A percentile compares a stretch with the other conserved stretches of the same genome.
Conservation (phyloP, 1,140 invertebrate genomes). For the Penaeus japonicus region DNA sequence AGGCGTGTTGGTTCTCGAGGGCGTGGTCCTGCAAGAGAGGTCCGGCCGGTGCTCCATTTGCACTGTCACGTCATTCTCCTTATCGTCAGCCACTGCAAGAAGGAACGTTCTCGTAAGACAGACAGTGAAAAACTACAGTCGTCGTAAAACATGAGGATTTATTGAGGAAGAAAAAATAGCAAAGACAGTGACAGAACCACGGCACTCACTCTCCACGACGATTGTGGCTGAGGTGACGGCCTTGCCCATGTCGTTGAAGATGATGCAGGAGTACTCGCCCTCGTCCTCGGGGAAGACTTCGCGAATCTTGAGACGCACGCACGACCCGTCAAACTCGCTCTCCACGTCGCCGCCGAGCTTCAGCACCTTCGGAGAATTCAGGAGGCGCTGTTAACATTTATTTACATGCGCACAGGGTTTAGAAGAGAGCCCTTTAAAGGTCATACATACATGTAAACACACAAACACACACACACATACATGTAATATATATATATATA, state of each 20-base stretch:
- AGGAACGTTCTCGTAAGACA: neutral
- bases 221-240: slow-evolving; percentile 80
- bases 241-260: slow-evolving; percentile 81
- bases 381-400: no score
- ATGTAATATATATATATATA: no score
- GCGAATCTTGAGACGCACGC: slow-evolving; percentile 75
- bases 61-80: slow-evolving; percentile 76
- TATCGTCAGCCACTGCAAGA: slow-evolving; percentile 78
- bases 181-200: neutral
- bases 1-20: slow-evolving; percentile 76
- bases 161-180: no score
- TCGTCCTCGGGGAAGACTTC: slow-evolving; percentile 86
- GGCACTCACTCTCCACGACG: slow-evolving; percentile 77
- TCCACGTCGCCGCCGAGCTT: slow-evolving; percentile 75
- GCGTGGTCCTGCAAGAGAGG: slow-evolving; percentile 73
- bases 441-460: no score
- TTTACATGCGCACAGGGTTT: no score
- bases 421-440: no score
- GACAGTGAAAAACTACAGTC: no score
- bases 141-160: no score
- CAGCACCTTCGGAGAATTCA: slow-evolving; percentile 67
- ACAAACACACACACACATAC: no score
- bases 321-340: slow-evolving; percentile 73
- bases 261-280: slow-evolving; percentile 87
- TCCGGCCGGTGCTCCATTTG: slow-evolving; percentile 70